Evolutionary conservation across 2,113 vertebrate species (phyloP).

Genomic region (Cairina moschata): DNA sequence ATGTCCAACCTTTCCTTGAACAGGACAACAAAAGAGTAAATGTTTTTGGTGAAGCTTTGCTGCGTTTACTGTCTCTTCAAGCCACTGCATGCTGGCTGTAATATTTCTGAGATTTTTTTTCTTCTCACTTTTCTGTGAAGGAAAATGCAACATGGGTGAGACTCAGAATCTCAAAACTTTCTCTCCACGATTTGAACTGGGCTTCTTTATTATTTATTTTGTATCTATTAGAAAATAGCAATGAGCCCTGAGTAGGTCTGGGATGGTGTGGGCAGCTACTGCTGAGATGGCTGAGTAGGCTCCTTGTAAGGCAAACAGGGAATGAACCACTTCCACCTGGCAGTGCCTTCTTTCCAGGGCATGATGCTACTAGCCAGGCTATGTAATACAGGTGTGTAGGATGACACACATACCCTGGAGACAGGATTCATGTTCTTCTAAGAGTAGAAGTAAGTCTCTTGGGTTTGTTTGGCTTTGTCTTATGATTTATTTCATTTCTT

Average conservation of each 20-base stretch:
- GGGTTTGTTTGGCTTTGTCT: not conserved
- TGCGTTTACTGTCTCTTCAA: not conserved
- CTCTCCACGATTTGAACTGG: not conserved
- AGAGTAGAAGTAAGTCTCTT: not conserved
- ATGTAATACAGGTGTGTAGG: not conserved
- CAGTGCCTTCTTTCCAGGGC: not conserved
- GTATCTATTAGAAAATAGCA: not conserved
- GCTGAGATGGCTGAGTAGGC: not conserved
- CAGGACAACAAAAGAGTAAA: not conserved
- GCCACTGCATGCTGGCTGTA: not conserved
- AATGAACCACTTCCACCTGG: not conserved
- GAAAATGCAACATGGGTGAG: not conserved
- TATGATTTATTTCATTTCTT: constrained; percentile 29
- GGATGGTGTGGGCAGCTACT: not conserved
- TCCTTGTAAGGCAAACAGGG: not conserved
- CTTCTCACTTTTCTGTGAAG: not conserved
- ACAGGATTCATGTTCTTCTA: constrained; percentile 7
- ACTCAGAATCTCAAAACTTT: not conserved
- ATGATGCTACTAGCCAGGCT: not conserved
- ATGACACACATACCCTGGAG: constrained; percentile 35
- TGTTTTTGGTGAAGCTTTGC: not conserved
- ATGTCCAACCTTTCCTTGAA: no score
- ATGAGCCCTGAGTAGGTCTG: not conserved
- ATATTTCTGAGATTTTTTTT: not conserved
- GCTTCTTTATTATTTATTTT: not conserved